Base-by-base conservation (phyloP, 2,113 vertebrate genomes). In the Leptobrachium ailaonicum region DNA sequence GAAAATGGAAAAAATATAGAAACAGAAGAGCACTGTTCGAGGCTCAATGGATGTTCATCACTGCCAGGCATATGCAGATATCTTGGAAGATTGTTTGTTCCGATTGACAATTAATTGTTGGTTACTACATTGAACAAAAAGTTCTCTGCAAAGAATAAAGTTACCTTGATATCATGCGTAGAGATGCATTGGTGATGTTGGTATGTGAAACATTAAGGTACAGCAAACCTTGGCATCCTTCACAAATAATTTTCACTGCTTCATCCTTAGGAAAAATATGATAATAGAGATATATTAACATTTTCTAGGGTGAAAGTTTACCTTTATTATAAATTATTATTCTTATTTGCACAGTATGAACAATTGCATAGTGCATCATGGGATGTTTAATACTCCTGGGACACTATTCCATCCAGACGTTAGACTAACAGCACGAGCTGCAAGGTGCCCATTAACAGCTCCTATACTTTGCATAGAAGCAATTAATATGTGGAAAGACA, bases 191-290 rank as follows among this genome's bases (percentile, higher is more conserved):
- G 75, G 91, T 93, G 84, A 94, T 86, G 12, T 62, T 14, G 32
- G 95, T 95, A 83, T 87, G 88, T 0, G 92, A 93, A 6, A 97
- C 80, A 84, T 96, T 96, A 77, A 94, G 89, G 88, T 88, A 92
- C n/a, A 95, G 88, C 79, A 97, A 85, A 50, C 89, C 88, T 50
- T 86, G 86, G 72, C 94, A 97, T 32, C 89, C 86, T 79, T 93
- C 91, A 2, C 92, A 87, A 75, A 95, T 90, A 53, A 82, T 75
- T 82, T 85, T 90, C 83, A 96, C 87, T n/a, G 86, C 88, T 76
- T 92, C 86, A 83, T 95, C 94, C 93, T 96, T 77, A 85, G 47
- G 43, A 83, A 83, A 62, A 86, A 42, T 47, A 75, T 67, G 47
- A 64, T 43, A 2, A 14, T 45, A 45, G 11, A 77, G 12, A 47